phyloP scores from a whole-genome alignment of 1,140 invertebrate species.

The Helicoverpa zea region DNA sequence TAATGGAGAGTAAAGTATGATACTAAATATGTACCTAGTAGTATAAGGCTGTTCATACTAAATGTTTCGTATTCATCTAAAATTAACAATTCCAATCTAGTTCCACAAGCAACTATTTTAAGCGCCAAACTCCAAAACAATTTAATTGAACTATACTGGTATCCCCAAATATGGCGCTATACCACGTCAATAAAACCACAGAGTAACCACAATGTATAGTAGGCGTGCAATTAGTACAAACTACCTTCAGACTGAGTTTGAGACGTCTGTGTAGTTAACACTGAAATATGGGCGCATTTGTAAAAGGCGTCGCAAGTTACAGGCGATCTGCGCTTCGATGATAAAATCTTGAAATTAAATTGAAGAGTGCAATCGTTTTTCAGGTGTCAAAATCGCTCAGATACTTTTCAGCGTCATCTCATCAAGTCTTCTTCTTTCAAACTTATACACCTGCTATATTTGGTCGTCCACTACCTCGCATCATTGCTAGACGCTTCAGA shows the following conservation, averaged over 20 bases:
- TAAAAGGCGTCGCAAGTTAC: neutral
- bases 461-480: too few relatives aligned
- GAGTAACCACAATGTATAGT: neutral
- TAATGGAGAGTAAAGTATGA: too few relatives aligned
- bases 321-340: neutral
- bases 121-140: neutral
- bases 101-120: conserved; percentile 9
- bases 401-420: too few relatives aligned
- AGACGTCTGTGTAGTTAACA: neutral
- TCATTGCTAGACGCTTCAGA: too few relatives aligned
- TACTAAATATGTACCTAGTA: too few relatives aligned
- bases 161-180: neutral
- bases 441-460: too few relatives aligned
- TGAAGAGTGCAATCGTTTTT: too few relatives aligned
- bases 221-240: conserved; percentile 13
- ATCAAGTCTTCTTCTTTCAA: too few relatives aligned
- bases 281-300: conserved; percentile 1
- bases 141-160: neutral
- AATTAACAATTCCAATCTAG: neutral
- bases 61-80: too few relatives aligned
- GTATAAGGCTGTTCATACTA: too few relatives aligned
- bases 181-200: neutral
- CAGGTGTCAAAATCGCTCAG: too few relatives aligned
- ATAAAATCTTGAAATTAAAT: too few relatives aligned
- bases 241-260: conserved; percentile 21